Conservation (phyloP, 2,888 invertebrate species). For the Atherix ibis region DNA sequence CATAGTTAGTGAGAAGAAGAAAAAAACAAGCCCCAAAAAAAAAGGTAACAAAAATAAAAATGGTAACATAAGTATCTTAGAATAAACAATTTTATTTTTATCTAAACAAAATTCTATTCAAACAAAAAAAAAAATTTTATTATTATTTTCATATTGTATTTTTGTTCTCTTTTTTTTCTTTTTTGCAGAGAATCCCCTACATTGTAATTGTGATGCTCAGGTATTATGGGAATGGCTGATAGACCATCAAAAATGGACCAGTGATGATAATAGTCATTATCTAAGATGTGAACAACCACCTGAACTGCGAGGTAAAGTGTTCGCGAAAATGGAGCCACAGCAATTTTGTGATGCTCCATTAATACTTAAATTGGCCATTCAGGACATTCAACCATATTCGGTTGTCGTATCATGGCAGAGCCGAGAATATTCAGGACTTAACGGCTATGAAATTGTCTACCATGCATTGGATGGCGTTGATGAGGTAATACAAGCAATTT, state of each 20-base stretch:
- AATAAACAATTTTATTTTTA: too few species aligned
- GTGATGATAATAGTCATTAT: slow-evolving; percentile 31
- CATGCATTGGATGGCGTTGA: slow-evolving; percentile 48
- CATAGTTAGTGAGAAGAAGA: too few species aligned
- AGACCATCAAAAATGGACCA: slow-evolving; percentile 58
- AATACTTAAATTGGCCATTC: slow-evolving; percentile 68
- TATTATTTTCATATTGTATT: neutral
- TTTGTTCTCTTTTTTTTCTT: slow-evolving; percentile 4
- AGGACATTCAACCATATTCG: slow-evolving; percentile 76
- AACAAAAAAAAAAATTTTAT: too few species aligned
- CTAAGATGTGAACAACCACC: slow-evolving; percentile 72
- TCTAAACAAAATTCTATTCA: too few species aligned
- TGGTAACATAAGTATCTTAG: too few species aligned
- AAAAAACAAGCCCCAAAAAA: too few species aligned
- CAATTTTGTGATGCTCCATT: slow-evolving; percentile 74
- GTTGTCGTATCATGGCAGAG: slow-evolving; percentile 82
- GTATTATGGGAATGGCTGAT: slow-evolving; percentile 86
- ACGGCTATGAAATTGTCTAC: slow-evolving; percentile 74
- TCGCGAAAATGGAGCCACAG: slow-evolving; percentile 59
- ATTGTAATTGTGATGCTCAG: slow-evolving; percentile 79
- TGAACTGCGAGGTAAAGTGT: slow-evolving; percentile 56
- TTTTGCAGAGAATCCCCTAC: slow-evolving; percentile 65
- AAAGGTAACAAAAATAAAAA: too few species aligned
- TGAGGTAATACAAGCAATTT: slow-evolving; percentile 33
- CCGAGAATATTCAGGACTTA: slow-evolving; percentile 68